Base-by-base conservation (phyloP, 1,140 invertebrate species). In the Diploscapter pachys region DNA sequence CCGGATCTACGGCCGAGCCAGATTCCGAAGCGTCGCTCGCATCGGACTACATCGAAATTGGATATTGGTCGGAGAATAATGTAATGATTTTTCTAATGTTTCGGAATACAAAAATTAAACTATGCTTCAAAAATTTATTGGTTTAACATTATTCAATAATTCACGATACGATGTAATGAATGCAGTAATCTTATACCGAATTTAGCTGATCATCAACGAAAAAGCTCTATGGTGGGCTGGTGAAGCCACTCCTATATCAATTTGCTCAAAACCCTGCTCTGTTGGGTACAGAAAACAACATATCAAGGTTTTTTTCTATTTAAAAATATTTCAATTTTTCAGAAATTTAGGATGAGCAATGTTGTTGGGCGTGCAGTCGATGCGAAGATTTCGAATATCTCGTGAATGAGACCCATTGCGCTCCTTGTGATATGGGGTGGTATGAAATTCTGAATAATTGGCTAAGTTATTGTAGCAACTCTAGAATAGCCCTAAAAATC, bases 211-310 rank as follows among this genome's bases (percentile, higher is more conserved):
- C 31, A 82, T 84, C 31, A 72, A 85, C 64, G 82, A 84, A 63
- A 57, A 63, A 82, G 68, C 82, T 83, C 65, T 83, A 81, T 69
- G 61, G 78, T 49, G 81, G 77, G 53, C 51, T 51, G 80, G 54
- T 49, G 68, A 64, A 5, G 55, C 85, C 72, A 87, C 88, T 52
- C 89, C 90, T 4, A 84, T 86, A 52, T 91, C 91, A 51, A 87
- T 89, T 11, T 92, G 91, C 84, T 91, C 90, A 79, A 86, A 89
- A 57, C 88, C 89, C 49, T 91, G 91, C 80, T 87, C 88, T 52
- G 54, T 63, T 5, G 84, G 84, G 5, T 83, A 77, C 66, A 67
- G 75, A 71, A 86, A 84, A 71, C 82, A 86, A 71, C 61, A 85
- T 11, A 85, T 86, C 11, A 85, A 86, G 74, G 78, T 75, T 66